Evolutionary conservation across 2,113 vertebrate genomes (phyloP).

Genomic region (Castor canadensis): DNA sequence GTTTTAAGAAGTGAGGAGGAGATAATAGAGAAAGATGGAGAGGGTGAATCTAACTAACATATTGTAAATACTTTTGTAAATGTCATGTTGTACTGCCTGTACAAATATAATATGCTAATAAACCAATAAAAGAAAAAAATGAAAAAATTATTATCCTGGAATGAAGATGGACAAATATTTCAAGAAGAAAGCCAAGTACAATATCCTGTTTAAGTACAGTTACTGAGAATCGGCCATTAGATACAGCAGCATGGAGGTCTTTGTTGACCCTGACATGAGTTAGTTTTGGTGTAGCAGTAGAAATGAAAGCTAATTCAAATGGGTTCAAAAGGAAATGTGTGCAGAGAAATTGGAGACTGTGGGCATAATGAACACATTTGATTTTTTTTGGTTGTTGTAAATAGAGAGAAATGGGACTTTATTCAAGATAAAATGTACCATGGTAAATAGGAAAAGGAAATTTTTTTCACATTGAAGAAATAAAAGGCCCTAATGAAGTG

Average conservation of each 20-base stretch:
- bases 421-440: background rate
- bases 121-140: too few relatives aligned
- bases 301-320: slow-evolving; percentile 5
- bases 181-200: background rate
- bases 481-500: background rate
- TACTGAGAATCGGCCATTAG: background rate
- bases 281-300: background rate
- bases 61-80: too few relatives aligned
- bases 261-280: background rate
- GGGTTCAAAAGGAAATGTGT: background rate
- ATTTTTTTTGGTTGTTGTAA: background rate
- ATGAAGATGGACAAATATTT: background rate
- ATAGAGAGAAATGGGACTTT: background rate
- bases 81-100: too few relatives aligned
- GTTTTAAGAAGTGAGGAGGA: too few relatives aligned
- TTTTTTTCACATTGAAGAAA: background rate
- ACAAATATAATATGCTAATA: too few relatives aligned
- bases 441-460: background rate
- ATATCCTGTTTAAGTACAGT: background rate
- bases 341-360: background rate
- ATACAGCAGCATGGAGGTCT: background rate
- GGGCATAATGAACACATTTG: background rate
- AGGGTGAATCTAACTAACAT: too few relatives aligned
- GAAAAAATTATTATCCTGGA: too few relatives aligned
- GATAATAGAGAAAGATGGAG: too few relatives aligned